Evolutionary conservation across 2,797 vertebrate genomes (phyloP).

Genomic region (Kryptolebias ocellatus): DNA sequence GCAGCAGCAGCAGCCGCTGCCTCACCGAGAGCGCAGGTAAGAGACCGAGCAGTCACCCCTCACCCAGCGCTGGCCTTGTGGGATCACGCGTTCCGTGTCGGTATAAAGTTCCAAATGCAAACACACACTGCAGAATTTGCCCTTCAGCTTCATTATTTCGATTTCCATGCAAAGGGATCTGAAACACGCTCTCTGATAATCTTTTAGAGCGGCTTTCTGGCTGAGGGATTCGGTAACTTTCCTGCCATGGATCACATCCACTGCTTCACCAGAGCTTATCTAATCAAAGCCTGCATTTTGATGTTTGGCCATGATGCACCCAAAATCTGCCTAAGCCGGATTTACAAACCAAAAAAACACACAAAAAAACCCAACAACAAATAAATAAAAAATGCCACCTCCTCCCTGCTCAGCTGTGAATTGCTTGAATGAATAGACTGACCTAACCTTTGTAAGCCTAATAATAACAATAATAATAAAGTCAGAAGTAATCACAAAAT

Average conservation of each 20-base stretch:
- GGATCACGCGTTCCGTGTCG: constrained; percentile 19
- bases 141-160: too few relatives aligned
- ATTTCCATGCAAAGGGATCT: constrained; percentile 9
- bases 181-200: constrained; percentile 22
- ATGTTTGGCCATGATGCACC: constrained; percentile 63
- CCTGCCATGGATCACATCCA: constrained; percentile 44
- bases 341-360: constrained; percentile 37
- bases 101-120: constrained; percentile 18
- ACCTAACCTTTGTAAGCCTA: constrained; percentile 45
- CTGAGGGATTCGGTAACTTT: constrained; percentile 42
- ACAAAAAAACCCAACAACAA: background rate
- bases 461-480: constrained; percentile 39
- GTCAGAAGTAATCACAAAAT: constrained; percentile 43
- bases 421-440: constrained; percentile 49
- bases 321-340: constrained; percentile 72
- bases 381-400: constrained; percentile 36
- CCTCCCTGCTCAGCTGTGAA: constrained; percentile 44
- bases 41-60: constrained; percentile 48
- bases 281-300: constrained; percentile 67
- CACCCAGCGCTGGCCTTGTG: constrained; percentile 11
- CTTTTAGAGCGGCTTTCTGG: constrained; percentile 25
- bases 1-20: constrained; percentile 87
- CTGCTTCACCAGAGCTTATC: constrained; percentile 64
- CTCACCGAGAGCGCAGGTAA: constrained; percentile 94
- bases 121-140: background rate